Percentiles rank a stretch among this genome's conserved stretches.
Evolutionary conservation across 2,113 vertebrate genomes (phyloP).

Genomic region (Actenoides hombroni): DNA sequence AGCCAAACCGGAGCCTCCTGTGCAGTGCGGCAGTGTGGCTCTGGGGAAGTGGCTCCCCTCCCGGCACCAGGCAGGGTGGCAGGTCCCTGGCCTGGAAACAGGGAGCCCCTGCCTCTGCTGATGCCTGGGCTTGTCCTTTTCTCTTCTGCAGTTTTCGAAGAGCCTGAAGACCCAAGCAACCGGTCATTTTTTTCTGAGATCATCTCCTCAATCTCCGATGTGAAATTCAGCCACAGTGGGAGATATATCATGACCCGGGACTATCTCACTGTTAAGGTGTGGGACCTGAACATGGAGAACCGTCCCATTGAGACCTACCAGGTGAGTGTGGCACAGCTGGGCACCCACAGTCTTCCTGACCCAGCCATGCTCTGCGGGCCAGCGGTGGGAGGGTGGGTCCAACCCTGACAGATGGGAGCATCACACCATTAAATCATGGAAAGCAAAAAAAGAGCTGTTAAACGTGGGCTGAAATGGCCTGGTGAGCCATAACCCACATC

Average conservation of each 20-base stretch:
- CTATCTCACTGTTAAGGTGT: conserved; percentile 96
- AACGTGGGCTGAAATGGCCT: background rate
- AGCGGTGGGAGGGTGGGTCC: fast-evolving
- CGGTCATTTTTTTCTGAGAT: conserved; percentile 96
- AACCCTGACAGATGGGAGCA: fast-evolving
- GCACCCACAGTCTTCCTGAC: fast-evolving
- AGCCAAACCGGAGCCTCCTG: background rate
- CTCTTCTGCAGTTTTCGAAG: conserved; percentile 87
- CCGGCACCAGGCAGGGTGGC: background rate
- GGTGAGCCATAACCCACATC: background rate
- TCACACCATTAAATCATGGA: fast-evolving
- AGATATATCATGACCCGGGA: conserved; percentile 96
- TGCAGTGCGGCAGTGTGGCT: too few relatives aligned
- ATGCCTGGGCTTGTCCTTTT: background rate
- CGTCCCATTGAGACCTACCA: conserved; percentile 95
- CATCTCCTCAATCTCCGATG: conserved; percentile 96
- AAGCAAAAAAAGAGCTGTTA: background rate
- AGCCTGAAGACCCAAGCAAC: conserved; percentile 94
- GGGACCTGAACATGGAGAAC: conserved; percentile 98
- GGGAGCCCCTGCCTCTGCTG: background rate
- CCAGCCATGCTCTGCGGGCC: fast-evolving
- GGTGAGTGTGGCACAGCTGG: background rate
- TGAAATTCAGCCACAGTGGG: conserved; percentile 96
- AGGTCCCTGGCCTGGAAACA: background rate
- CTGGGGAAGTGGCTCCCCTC: fast-evolving